A percentile compares a stretch with the other conserved stretches of the same genome.
These are phyloP conservation scores for Sylvicola fuscatus DNA, from an alignment of 2,888 invertebrate genomes.

Conservation along the genomic window DNA sequence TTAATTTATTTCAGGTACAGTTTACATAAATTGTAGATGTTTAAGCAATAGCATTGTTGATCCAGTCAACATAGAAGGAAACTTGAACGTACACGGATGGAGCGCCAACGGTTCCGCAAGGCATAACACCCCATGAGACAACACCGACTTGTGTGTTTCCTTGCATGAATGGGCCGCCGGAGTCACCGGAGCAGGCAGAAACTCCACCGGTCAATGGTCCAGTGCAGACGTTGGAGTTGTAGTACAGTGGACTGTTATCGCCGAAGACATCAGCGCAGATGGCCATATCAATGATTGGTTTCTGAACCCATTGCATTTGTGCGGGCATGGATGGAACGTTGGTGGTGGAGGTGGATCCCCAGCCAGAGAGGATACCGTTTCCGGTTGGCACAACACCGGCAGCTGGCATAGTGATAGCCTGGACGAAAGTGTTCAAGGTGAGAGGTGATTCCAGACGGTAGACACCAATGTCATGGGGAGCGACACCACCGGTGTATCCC, in stretches of 20 bases:
- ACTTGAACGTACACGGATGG: conserved; percentile 25
- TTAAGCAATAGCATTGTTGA: too few relatives aligned
- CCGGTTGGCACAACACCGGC: conserved; percentile 3
- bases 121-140: conserved; percentile 29
- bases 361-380: conserved; percentile 6
- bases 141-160: conserved; percentile 21
- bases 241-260: conserved; percentile 14
- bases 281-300: conserved; percentile 17
- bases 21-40: too few relatives aligned
- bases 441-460: conserved; percentile 6
- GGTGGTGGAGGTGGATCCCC: conserved; percentile 19
- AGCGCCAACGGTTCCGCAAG: conserved; percentile 19
- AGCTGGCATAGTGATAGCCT: conserved; percentile 7
- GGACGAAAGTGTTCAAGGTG: conserved; percentile 6
- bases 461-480: conserved; percentile 8
- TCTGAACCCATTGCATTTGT: conserved; percentile 15
- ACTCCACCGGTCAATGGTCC: conserved; percentile 15
- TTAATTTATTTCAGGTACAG: too few relatives aligned
- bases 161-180: conserved; percentile 10
- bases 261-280: conserved; percentile 12
- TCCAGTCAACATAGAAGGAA: too few relatives aligned
- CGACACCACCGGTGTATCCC: conserved; percentile 4
- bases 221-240: conserved; percentile 7
- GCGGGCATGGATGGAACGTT: conserved; percentile 17
- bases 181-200: conserved; percentile 10